These are phyloP conservation scores for Arizona elegans DNA, from an alignment of 2,113 vertebrate genomes.

Conservation along the genomic window DNA sequence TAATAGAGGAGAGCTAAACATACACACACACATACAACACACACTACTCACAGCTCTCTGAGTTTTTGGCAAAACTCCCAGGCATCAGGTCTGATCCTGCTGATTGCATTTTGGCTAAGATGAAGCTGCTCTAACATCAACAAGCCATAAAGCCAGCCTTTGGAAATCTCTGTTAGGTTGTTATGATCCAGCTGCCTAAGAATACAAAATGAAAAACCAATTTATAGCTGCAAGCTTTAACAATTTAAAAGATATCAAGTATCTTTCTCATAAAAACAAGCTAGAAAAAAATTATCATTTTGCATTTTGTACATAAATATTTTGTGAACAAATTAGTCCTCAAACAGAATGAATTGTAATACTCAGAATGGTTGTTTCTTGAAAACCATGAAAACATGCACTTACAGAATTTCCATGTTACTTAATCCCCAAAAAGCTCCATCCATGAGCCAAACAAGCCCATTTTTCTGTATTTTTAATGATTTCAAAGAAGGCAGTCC, in stretches of 20 bases:
- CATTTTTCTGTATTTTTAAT: slow-evolving; percentile 88
- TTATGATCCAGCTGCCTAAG: slow-evolving; percentile 94
- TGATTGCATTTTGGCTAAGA: slow-evolving; percentile 91
- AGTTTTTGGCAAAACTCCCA: slow-evolving; percentile 99
- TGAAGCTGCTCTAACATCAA: slow-evolving; percentile 91
- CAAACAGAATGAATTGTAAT: background rate
- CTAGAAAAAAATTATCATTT: background rate
- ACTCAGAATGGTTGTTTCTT: background rate
- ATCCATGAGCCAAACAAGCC: slow-evolving; percentile 87
- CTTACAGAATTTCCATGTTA: slow-evolving; percentile 94
- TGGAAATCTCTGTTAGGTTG: slow-evolving; percentile 94
- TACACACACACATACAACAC: slow-evolving; percentile 64
- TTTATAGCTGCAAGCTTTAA: rapidly evolving
- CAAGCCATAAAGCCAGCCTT: slow-evolving; percentile 95
- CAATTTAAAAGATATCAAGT: background rate
- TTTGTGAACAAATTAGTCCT: background rate
- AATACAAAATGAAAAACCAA: slow-evolving; percentile 32
- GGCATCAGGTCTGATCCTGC: slow-evolving; percentile 87
- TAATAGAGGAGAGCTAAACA: slow-evolving; percentile 42
- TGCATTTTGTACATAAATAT: background rate
- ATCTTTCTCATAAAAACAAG: background rate
- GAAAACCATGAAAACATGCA: slow-evolving; percentile 13
- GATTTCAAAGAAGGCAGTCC: slow-evolving; percentile 86
- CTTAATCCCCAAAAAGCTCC: slow-evolving; percentile 95
- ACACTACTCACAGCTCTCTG: slow-evolving; percentile 88